Base-by-base conservation (phyloP, 2,113 vertebrate genomes). In the Procavia capensis region DNA sequence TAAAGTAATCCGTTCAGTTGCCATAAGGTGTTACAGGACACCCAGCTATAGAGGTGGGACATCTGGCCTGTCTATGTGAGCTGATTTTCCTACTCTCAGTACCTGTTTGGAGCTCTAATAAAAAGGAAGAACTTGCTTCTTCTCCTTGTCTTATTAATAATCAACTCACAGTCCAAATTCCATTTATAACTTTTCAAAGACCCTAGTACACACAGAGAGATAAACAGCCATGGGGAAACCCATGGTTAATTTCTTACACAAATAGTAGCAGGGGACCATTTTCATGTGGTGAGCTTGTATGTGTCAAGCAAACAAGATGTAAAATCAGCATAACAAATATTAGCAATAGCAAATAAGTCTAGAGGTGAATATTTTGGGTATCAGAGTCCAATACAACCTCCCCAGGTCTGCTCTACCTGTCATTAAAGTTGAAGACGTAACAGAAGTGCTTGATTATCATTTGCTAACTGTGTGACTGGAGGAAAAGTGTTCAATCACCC, bases 161-260 rank as follows among this genome's bases (percentile, higher is more conserved):
- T 96, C 95, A 97, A 97, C 94, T 94, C 63, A 76, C 27, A 88
- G 96, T 95, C 90, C 95, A 97, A 97, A 97, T 96, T 98, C 94
- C 96, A 94, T n/a, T 88, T 59, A 68, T 54, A 97, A 70, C 31
- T 89, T 97, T 96, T 94, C 75, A 82, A 95, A 97, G 96, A 97
- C 94, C 91, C 87, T 87, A 92, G 76, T 54, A 75, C 13, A 10
- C 80, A 68, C 11, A 17, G 70, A 85, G 79, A 96, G 76, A 92
- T 88, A 96, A 91, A 81, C 22, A 94, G 80, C 54, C 88, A 85
- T 41, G 34, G 25, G 20, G 31, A 90, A 36, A 34, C 54, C 14
- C 43, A 41, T 4, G 43, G 81, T 85, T 87, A 80, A 94, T 85
- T 95, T 93, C 90, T 68, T 94, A 84, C 25, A 64, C 84, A 94